Conservation (phyloP, 2,113 vertebrate species). For the Chamaea fasciata region DNA sequence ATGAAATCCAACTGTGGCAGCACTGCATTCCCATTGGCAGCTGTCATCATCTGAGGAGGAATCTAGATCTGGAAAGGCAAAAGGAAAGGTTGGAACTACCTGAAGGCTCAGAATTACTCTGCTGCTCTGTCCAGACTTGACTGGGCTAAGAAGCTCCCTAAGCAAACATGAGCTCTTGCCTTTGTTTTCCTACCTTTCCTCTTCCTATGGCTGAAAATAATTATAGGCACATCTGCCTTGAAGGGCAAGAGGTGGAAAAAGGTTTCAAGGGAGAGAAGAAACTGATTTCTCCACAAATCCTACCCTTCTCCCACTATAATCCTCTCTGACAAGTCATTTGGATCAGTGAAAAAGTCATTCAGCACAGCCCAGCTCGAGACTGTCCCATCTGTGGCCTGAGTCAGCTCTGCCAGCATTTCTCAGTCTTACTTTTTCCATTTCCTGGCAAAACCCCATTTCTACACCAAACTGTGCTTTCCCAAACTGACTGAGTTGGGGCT, state of each 20-base stretch:
- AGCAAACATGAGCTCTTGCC: neutral
- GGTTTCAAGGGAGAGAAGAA: neutral
- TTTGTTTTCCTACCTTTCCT: neutral
- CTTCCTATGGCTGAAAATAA: neutral
- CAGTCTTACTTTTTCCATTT: fast-evolving
- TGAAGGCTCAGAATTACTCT: neutral
- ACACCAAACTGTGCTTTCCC: too few species aligned
- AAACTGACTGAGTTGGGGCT: fast-evolving
- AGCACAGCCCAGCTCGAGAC: neutral
- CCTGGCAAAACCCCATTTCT: neutral
- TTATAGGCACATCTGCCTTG: neutral
- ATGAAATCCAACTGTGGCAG: neutral
- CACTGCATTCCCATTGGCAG: neutral
- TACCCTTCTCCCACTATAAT: neutral
- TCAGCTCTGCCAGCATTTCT: neutral
- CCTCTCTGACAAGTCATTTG: too few species aligned
- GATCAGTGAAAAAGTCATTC: neutral
- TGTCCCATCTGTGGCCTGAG: neutral
- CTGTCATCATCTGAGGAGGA: neutral
- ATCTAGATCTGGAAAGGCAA: constrained; percentile 55
- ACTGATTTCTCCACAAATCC: neutral
- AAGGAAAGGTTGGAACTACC: neutral
- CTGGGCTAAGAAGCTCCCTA: neutral
- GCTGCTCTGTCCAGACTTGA: neutral
- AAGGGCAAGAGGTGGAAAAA: neutral